Conservation (phyloP, 92 coral and sea anemone species). For the Epizoanthus ramosus region DNA sequence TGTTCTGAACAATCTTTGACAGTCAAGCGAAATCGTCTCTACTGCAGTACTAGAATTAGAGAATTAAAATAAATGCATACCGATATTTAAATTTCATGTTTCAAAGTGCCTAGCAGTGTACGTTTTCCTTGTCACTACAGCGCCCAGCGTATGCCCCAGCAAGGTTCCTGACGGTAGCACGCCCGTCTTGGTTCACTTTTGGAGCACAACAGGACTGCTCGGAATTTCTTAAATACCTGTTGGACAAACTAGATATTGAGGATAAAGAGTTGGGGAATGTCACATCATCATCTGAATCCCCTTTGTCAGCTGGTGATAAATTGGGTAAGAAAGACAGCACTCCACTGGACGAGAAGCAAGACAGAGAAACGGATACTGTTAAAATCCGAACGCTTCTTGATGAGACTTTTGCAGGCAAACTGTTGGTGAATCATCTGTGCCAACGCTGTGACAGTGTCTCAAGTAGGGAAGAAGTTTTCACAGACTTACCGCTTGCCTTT, state of each 20-base stretch:
- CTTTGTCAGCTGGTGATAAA: constrained; percentile 6
- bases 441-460: constrained; percentile 77
- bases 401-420: constrained; percentile 89
- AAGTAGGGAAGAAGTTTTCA: constrained; percentile 87
- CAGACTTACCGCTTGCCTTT: constrained; percentile 90
- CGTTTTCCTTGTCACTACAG: constrained; percentile 46
- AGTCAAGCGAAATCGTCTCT: no score
- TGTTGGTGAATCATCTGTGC: constrained; percentile 82
- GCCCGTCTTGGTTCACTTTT: constrained; percentile 98
- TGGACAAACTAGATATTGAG: constrained; percentile 89
- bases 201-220: constrained; percentile 99
- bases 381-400: constrained; percentile 57
- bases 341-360: constrained; percentile 19
- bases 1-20: no score
- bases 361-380: constrained; percentile 18
- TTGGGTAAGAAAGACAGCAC: constrained; percentile 14
- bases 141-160: constrained; percentile 87
- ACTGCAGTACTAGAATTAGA: no score
- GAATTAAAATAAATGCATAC: no score
- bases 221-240: constrained; percentile 88
- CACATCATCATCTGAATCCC: not conserved
- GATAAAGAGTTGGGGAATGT: constrained; percentile 52
- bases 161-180: constrained; percentile 82
- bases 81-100: no score
- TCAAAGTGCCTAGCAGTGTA: not conserved